Percentiles rank a stretch among this genome's conserved stretches.
Evolutionary conservation across 2,888 invertebrate species (phyloP).

Genomic region (Lumbricus terrestris): DNA sequence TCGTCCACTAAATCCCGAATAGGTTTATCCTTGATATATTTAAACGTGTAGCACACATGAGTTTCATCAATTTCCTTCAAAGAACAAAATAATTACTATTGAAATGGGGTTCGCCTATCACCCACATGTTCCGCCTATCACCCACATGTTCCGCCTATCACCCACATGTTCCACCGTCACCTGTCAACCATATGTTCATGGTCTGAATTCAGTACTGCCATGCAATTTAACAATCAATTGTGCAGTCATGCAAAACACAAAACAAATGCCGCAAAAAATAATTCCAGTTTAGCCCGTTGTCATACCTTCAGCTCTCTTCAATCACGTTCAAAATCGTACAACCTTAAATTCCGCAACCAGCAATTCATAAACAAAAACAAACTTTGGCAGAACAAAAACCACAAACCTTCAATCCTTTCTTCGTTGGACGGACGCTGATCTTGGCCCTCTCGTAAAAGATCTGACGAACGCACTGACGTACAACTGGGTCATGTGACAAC

Average conservation of each 20-base stretch:
- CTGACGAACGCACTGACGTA: slow-evolving; percentile 78
- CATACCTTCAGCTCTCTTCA: neutral
- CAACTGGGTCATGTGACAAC: slow-evolving; percentile 83
- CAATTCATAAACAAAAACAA: neutral
- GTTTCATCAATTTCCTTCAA: slow-evolving; percentile 78
- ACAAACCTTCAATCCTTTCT: slow-evolving; percentile 75
- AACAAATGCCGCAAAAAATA: neutral
- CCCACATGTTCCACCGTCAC: too few species aligned
- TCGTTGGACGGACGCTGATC: slow-evolving; percentile 78
- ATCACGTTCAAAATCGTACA: neutral
- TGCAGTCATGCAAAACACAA: neutral
- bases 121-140: too few species aligned
- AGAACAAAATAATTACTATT: neutral
- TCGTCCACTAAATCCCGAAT: slow-evolving; percentile 84
- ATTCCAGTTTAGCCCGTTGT: neutral
- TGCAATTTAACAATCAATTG: too few species aligned
- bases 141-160: too few species aligned
- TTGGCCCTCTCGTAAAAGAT: slow-evolving; percentile 85
- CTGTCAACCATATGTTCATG: too few species aligned
- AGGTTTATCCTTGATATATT: slow-evolving; percentile 89
- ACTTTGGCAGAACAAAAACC: neutral
- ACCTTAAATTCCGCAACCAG: neutral
- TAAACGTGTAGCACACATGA: slow-evolving; percentile 74
- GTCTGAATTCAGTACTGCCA: too few species aligned
- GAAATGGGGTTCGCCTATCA: neutral